Base-by-base conservation (phyloP, 2,888 invertebrate genomes). In the Nephrocerus scutellatus region DNA sequence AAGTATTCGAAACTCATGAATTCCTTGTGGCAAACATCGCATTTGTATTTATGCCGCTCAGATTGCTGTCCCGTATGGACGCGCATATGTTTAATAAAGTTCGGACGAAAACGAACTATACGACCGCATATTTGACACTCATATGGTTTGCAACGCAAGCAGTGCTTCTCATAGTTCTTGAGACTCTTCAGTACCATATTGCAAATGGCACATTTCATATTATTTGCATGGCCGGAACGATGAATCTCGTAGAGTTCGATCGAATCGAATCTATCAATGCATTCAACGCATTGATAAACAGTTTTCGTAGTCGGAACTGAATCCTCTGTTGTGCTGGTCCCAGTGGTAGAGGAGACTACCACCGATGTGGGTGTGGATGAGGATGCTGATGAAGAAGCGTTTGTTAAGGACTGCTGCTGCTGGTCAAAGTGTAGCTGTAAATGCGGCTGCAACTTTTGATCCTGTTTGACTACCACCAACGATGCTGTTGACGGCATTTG, bases 1-100 rank as follows among this genome's bases (percentile, higher is more conserved):
- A 73, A 74, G 65, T 74, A 74, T 20, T 72, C 70, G 36, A 70
- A 63, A 47, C 74, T 71, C 60, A 72, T 72, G 46, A 75, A 75
- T 51, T 73, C 73, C 54, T 74, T 74, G 48, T 72, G 71, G 54
- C 75, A 75, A 7, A 70, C 65, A 35, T 70, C 70, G 53, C 75
- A 75, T 51, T 70, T 71, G 54, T 74, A 75, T 45, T 73, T 73
- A 43, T 70, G 66, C 28, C 68, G 54, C 47, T 68, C 66, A 37
- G 67, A 68, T 36, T 63, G 62, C 34, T 67, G 66, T 0, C 63
- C 65, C 23, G 65, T 69, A 30, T 68, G 68, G 6, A 68, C 68
- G 2, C 68, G 60, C 69, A 69, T 69, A 41, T 68, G 68, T 44
- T 68, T 68, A 2, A 68, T 68, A 41, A 69, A 69, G 31, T 68